phyloP scores from a whole-genome alignment of 2,888 invertebrate species.

The Bombyx huttoni region DNA sequence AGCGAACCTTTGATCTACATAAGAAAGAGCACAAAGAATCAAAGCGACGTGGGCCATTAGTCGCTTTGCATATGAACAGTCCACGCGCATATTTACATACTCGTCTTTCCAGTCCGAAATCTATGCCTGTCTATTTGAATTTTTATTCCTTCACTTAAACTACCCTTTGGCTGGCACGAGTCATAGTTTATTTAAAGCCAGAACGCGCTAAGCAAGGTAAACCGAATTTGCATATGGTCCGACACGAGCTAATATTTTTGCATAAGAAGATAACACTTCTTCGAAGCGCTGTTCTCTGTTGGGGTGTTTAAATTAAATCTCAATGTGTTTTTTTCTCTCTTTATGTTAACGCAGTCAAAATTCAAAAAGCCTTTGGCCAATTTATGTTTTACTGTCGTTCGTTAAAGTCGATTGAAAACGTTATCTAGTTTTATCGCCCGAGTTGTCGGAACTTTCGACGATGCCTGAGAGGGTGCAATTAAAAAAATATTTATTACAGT shows the following conservation, averaged over 20 bases:
- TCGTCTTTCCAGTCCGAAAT: conserved; percentile 44
- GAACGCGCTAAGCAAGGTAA: conserved; percentile 46
- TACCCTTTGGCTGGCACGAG: conserved; percentile 42
- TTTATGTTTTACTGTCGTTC: background rate
- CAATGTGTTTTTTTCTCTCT: conserved; percentile 13
- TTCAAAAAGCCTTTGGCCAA: conserved; percentile 9
- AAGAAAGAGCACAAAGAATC: conserved; percentile 31
- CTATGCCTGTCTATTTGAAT: conserved; percentile 43
- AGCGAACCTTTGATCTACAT: conserved; percentile 30
- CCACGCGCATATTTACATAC: conserved; percentile 66
- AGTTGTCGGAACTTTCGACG: conserved; percentile 31
- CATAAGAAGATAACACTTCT: conserved; percentile 62
- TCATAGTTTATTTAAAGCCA: conserved; percentile 41
- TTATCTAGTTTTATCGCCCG: conserved; percentile 18
- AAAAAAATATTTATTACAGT: conserved; percentile 34
- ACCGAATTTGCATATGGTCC: conserved; percentile 62
- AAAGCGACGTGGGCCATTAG: conserved; percentile 42
- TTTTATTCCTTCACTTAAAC: conserved; percentile 40
- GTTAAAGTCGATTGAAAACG: conserved; percentile 5
- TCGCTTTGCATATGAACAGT: conserved; percentile 63
- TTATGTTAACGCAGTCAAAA: conserved; percentile 30
- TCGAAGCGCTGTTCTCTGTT: conserved; percentile 41
- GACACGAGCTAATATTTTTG: conserved; percentile 68
- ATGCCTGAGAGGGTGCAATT: conserved; percentile 27
- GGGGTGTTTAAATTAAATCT: conserved; percentile 18